Percentiles rank a stretch among this genome's conserved stretches.
These are phyloP conservation scores for Meta bourneti DNA, from an alignment of 2,888 invertebrate species.

Conservation along the genomic window DNA sequence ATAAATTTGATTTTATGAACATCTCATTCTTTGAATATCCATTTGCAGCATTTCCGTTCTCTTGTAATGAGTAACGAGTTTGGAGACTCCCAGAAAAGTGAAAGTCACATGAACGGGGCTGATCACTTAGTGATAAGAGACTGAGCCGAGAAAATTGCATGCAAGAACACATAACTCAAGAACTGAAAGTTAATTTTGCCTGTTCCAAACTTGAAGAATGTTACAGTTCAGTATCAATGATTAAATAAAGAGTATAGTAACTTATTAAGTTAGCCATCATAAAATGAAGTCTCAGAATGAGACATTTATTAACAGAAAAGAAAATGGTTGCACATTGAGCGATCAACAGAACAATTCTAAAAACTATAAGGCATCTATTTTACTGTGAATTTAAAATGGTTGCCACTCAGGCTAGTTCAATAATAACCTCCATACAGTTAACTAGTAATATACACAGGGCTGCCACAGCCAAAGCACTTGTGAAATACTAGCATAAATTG, in stretches of 20 bases:
- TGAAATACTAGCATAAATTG: no score
- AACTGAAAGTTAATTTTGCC: not conserved
- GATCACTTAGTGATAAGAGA: constrained; percentile 65
- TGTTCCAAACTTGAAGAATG: constrained; percentile 28
- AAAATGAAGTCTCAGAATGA: no score
- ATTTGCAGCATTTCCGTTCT: constrained; percentile 72
- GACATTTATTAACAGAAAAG: no score
- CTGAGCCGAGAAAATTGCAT: not conserved
- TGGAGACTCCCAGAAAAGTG: constrained; percentile 32
- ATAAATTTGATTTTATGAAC: no score
- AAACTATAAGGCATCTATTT: no score
- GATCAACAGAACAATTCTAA: no score
- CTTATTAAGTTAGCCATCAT: not conserved
- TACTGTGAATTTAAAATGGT: no score
- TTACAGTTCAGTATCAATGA: constrained; percentile 73
- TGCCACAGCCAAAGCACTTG: no score
- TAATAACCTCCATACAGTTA: no score
- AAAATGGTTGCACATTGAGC: no score
- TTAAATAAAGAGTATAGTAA: constrained; percentile 11
- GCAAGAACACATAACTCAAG: not conserved
- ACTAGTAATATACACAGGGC: no score
- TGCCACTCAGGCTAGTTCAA: no score
- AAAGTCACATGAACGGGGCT: constrained; percentile 30
- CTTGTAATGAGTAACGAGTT: constrained; percentile 69
- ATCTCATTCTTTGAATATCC: not conserved